Percentiles rank a stretch among this genome's conserved stretches.
phyloP scores from a whole-genome alignment of 2,888 invertebrate species.

The Dysmachus trigonus region DNA sequence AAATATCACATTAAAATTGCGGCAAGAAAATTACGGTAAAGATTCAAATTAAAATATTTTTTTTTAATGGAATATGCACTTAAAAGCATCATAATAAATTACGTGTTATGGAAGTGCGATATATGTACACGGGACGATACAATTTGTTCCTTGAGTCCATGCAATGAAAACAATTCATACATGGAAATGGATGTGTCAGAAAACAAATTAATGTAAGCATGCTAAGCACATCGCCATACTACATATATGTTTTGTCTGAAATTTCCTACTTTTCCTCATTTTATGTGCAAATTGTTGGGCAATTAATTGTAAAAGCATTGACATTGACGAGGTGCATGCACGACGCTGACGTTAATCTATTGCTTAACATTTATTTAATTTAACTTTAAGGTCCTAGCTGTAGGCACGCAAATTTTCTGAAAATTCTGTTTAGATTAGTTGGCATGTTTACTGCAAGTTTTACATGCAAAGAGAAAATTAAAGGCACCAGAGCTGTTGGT shows the following conservation, averaged over 20 bases:
- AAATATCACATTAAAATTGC: no score
- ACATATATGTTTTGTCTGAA: not conserved
- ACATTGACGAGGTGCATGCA: not conserved
- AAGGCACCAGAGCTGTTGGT: not conserved
- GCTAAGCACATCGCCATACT: not conserved
- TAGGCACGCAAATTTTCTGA: not conserved
- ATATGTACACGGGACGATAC: not conserved
- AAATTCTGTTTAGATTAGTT: not conserved
- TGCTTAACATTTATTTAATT: not conserved
- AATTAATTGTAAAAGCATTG: not conserved
- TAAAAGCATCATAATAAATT: not conserved
- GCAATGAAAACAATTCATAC: not conserved
- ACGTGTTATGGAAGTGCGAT: not conserved
- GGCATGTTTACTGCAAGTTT: not conserved
- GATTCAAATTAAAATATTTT: no score
- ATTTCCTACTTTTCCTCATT: not conserved
- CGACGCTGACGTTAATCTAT: not conserved
- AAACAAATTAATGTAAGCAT: not conserved
- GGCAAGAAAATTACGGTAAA: no score
- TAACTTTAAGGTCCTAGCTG: not conserved
- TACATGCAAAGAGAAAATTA: not conserved
- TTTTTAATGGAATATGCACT: not conserved
- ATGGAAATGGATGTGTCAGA: not conserved
- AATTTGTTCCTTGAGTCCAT: not conserved
- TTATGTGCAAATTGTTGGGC: not conserved